These are phyloP conservation scores for Alcis repandata DNA, from an alignment of 2,888 invertebrate species.

Conservation along the genomic window DNA sequence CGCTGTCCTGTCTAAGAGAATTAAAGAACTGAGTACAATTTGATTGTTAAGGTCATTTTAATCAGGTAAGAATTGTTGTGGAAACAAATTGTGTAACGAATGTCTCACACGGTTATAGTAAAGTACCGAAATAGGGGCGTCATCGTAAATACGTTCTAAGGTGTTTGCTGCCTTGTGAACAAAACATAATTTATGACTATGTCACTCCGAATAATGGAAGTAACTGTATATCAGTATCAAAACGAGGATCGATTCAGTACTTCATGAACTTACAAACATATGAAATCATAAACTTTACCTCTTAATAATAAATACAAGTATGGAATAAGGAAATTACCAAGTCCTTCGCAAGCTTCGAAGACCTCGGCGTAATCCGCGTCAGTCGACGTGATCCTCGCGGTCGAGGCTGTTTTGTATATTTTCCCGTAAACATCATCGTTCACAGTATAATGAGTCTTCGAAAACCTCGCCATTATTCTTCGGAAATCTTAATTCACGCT, in stretches of 20 bases:
- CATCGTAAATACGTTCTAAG: not conserved
- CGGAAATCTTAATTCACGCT: slow-evolving; percentile 38
- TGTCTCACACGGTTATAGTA: not conserved
- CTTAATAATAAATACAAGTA: not conserved
- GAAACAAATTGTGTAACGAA: slow-evolving; percentile 4
- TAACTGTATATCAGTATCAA: not conserved
- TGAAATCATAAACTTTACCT: not conserved
- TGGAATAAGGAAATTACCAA: slow-evolving; percentile 62
- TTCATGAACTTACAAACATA: not conserved
- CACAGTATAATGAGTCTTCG: slow-evolving; percentile 76
- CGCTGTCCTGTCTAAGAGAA: slow-evolving; percentile 7
- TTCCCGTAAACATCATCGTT: slow-evolving; percentile 82
- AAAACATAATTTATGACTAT: not conserved
- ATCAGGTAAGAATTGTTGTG: slow-evolving; percentile 5
- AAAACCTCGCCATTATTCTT: slow-evolving; percentile 58
- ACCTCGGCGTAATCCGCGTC: slow-evolving; percentile 76
- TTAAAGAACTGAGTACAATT: not conserved
- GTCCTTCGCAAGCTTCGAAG: slow-evolving; percentile 76
- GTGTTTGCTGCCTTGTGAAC: not conserved
- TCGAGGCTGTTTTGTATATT: slow-evolving; percentile 71
- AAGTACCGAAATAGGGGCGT: not conserved
- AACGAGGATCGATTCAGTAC: not conserved
- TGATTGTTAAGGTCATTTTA: slow-evolving; percentile 29
- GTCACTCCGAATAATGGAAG: not conserved
- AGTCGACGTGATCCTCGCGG: slow-evolving; percentile 56